Evolutionary conservation across 2,797 vertebrate species (phyloP), one percentile per base, ranked within the genome.

Genomic region (Sebastes taczanowskii): DNA sequence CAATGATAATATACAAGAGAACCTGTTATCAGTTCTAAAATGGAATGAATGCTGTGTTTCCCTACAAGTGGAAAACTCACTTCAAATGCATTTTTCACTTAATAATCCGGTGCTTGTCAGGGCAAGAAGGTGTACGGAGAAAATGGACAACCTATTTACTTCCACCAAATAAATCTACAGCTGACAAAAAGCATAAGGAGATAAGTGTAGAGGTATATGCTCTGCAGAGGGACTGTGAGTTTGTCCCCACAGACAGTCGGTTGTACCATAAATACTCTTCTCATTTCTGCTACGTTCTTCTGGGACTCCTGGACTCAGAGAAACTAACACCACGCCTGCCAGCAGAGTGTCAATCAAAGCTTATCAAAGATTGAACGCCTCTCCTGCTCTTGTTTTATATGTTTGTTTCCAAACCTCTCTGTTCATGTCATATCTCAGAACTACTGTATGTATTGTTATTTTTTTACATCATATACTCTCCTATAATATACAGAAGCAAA

Each of bases 291-390:
- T 49, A 18, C 46, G 46, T 20, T 49, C 18, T 20, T 49, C 46
- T 49, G 46, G 46, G 46, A 49, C 16, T 49, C 46, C 63, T 6
- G 20, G 34, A 86, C 74, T 77, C 11, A 8, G 42, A 79, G 77
- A 53, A 82, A 58, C 79, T 5, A 73, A 34, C 83, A 85, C 60
- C 63, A 29, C 20, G 20, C 18, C 4, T 76, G 75, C n/a, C 85
- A 79, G 84, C 80, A 25, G 55, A 8, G 59, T 27, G 84, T 88
- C 86, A 86, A 38, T 86, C 85, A 85, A n/a, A 88, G 65, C 66
- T 73, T 74, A 85, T 92, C 80, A 90, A 86, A 89, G 81, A 91
- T 89, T 90, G 77, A 92, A 84, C 42, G 14, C 68, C 73, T 70
- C 73, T 71, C 64, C 72, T 67, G 18, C 78, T 83, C 73, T 66